Evolutionary conservation across 2,797 vertebrate genomes (phyloP).

Genomic region (Rhyacichthys aspro): DNA sequence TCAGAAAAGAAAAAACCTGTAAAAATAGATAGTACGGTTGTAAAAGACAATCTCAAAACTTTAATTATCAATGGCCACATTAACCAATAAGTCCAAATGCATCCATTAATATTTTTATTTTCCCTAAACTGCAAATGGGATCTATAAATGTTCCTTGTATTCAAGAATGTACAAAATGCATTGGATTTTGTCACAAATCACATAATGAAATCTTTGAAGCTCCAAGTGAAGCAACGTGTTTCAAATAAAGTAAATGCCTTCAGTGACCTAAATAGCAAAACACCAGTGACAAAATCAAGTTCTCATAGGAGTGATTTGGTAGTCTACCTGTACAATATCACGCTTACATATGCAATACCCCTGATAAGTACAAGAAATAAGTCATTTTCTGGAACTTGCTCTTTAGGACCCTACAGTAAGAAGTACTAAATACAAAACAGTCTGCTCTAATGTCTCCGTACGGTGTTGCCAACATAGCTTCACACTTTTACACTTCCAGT

Average conservation of each 20-base stretch:
- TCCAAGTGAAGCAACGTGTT: neutral
- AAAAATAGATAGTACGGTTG: too few relatives aligned
- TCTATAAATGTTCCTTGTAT: neutral
- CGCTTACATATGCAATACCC: too few relatives aligned
- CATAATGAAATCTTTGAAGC: too few relatives aligned
- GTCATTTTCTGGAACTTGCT: neutral
- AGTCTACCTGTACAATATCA: too few relatives aligned
- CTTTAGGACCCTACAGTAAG: neutral
- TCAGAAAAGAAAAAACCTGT: too few relatives aligned
- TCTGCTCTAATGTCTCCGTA: slow-evolving; percentile 17
- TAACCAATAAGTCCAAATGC: too few relatives aligned
- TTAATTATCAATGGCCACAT: too few relatives aligned
- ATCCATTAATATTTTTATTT: too few relatives aligned
- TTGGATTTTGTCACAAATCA: neutral
- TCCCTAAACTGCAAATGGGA: neutral
- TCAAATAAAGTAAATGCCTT: neutral
- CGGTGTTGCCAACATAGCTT: slow-evolving; percentile 35
- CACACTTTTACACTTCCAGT: slow-evolving; percentile 14
- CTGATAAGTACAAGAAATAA: neutral
- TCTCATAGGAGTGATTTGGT: too few relatives aligned
- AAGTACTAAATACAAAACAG: slow-evolving; percentile 1
- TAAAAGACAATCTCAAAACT: too few relatives aligned
- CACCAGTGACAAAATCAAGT: too few relatives aligned
- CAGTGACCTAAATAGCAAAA: slow-evolving; percentile 1
- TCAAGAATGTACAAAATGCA: slow-evolving; percentile 2